A percentile compares a stretch with the other conserved stretches of the same genome.
These are phyloP conservation scores for Choloepus didactylus DNA, from an alignment of 2,797 vertebrate genomes.

Conservation along the genomic window DNA sequence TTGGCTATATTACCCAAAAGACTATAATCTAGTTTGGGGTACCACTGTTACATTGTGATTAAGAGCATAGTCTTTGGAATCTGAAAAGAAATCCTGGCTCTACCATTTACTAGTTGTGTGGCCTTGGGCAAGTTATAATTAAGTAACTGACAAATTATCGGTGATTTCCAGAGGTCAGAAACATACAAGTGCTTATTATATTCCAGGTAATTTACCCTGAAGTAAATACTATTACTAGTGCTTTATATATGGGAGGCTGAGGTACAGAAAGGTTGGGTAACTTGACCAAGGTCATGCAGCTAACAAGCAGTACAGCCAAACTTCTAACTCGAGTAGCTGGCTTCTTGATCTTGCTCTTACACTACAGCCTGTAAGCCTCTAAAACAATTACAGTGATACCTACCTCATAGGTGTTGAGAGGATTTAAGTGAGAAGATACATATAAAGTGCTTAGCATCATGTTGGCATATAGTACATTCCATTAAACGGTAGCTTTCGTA, in stretches of 20 bases:
- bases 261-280: not conserved
- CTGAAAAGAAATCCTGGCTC: not conserved
- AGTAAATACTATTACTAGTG: not conserved
- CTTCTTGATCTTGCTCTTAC: not conserved
- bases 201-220: not conserved
- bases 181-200: not conserved
- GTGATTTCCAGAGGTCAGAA: not conserved
- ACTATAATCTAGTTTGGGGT: not conserved
- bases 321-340: not conserved
- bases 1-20: constrained; percentile 5
- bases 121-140: not conserved
- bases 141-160: not conserved
- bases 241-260: not conserved
- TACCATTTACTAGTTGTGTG: not conserved
- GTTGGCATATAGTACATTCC: not conserved
- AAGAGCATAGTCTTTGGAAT: not conserved
- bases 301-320: not conserved
- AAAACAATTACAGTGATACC: not conserved
- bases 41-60: not conserved
- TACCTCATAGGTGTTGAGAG: not conserved
- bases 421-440: constrained; percentile 25
- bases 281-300: not conserved
- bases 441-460: not conserved
- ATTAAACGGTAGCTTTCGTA: not conserved
- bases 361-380: not conserved